A percentile compares a stretch with the other conserved stretches of the same genome.
Conservation (phyloP, 2,888 invertebrate species). For the Cerastis leucographa region DNA sequence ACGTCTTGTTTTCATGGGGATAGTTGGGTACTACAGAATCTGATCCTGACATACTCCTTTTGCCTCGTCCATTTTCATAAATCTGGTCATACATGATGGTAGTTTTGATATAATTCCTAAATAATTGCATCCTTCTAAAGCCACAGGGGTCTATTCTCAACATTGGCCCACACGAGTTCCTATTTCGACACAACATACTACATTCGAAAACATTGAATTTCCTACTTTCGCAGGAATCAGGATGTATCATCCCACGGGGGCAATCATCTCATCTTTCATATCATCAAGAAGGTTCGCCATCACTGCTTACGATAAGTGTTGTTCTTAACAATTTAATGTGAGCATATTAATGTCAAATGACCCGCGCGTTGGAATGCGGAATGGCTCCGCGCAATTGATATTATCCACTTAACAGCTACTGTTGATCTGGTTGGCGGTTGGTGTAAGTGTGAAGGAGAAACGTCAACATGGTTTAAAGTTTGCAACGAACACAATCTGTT, state of each 20-base stretch:
- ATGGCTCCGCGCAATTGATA: constrained; percentile 86
- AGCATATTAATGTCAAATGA: constrained; percentile 84
- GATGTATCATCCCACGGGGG: constrained; percentile 62
- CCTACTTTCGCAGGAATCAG: constrained; percentile 48
- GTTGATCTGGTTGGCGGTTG: constrained; percentile 75
- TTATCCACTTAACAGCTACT: constrained; percentile 88
- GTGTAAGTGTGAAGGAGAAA: constrained; percentile 62
- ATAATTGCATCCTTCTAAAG: constrained; percentile 1
- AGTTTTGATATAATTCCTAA: neutral
- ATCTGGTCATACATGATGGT: neutral
- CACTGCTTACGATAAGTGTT: constrained; percentile 66
- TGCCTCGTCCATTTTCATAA: neutral
- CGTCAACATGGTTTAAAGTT: neutral
- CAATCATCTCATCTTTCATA: constrained; percentile 60
- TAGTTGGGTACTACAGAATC: neutral
- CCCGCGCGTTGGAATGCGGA: constrained; percentile 87
- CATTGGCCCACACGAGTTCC: constrained; percentile 23
- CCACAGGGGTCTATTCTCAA: constrained; percentile 10
- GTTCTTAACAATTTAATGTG: constrained; percentile 82
- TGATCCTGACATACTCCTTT: neutral
- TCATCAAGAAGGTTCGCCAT: constrained; percentile 57
- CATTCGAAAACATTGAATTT: constrained; percentile 54
- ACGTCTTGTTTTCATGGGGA: neutral
- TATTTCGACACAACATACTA: constrained; percentile 32
- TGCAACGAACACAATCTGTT: neutral